Evolutionary conservation across 2,797 vertebrate species (phyloP).

Genomic region (Calcarius lapponicus): DNA sequence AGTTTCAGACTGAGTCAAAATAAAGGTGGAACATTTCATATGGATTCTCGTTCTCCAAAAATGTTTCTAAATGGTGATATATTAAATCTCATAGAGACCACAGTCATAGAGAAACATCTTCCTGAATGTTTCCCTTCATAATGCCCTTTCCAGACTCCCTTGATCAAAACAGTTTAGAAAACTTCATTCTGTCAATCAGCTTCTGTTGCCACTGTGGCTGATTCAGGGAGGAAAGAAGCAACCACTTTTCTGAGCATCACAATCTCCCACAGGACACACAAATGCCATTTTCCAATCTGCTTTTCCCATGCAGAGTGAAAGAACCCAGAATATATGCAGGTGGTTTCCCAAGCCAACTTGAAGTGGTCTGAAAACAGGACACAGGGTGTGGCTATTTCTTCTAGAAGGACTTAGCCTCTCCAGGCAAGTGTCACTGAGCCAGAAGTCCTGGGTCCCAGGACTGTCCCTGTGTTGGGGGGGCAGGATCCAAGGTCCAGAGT

Average conservation of each 20-base stretch:
- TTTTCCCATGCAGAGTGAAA: neutral
- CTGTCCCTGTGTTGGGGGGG: neutral
- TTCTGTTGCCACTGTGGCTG: neutral
- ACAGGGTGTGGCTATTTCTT: neutral
- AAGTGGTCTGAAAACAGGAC: neutral
- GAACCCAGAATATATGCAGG: neutral
- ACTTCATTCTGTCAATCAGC: neutral
- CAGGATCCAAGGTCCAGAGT: rapidly evolving
- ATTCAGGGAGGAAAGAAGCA: neutral
- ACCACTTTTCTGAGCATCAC: neutral
- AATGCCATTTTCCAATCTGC: neutral
- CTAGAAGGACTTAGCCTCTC: neutral
- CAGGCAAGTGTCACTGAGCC: neutral
- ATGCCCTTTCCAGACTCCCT: neutral
- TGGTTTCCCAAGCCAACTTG: neutral
- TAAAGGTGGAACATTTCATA: neutral
- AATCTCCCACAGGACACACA: neutral
- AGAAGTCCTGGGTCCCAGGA: neutral
- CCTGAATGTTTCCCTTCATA: neutral
- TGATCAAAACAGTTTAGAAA: neutral
- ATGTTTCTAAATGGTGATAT: neutral
- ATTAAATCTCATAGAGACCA: neutral
- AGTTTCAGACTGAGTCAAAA: neutral
- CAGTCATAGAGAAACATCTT: neutral
- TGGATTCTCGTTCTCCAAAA: neutral